Percentiles rank a stretch among this genome's conserved stretches.
phyloP scores from a whole-genome alignment of 2,888 invertebrate species.

The Stegophylla sp. region DNA sequence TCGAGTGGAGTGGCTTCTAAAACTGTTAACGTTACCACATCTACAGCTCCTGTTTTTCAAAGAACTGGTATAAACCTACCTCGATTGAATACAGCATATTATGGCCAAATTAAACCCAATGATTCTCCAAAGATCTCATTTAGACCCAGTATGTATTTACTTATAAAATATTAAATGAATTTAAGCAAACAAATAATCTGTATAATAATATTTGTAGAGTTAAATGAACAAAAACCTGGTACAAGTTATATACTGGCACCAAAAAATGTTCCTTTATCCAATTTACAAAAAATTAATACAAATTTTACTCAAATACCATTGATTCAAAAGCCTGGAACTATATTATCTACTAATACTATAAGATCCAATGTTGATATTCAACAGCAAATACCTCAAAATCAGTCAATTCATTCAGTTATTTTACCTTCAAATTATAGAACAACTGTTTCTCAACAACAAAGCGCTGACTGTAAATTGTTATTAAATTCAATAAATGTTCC shows the following conservation, averaged over 20 bases:
- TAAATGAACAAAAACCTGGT: slow-evolving; percentile 37
- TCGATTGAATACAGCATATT: slow-evolving; percentile 23
- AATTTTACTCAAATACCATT: slow-evolving; percentile 50
- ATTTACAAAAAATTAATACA: slow-evolving; percentile 31
- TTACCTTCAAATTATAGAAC: slow-evolving; percentile 37
- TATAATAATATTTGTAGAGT: background rate
- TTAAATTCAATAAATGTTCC: slow-evolving; percentile 29
- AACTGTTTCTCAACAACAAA: background rate
- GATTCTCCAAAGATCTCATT: slow-evolving; percentile 2
- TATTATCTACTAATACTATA: slow-evolving; percentile 9
- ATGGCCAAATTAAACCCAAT: slow-evolving; percentile 11
- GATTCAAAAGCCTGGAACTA: slow-evolving; percentile 25
- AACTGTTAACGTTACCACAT: background rate
- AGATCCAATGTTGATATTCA: slow-evolving; percentile 33
- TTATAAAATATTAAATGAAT: background rate
- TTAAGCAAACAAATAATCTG: background rate
- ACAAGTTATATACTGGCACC: slow-evolving; percentile 41
- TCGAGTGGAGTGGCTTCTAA: background rate
- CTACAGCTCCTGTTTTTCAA: slow-evolving; percentile 30
- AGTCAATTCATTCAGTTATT: slow-evolving; percentile 37
- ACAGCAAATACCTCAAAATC: slow-evolving; percentile 27
- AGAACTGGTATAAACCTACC: background rate
- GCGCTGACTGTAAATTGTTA: slow-evolving; percentile 36
- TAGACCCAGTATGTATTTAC: slow-evolving; percentile 21
- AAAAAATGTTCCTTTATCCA: slow-evolving; percentile 35